Evolutionary conservation across 2,113 vertebrate species (phyloP), one percentile per base, ranked within the genome.

Genomic region (Calcarius ornatus): DNA sequence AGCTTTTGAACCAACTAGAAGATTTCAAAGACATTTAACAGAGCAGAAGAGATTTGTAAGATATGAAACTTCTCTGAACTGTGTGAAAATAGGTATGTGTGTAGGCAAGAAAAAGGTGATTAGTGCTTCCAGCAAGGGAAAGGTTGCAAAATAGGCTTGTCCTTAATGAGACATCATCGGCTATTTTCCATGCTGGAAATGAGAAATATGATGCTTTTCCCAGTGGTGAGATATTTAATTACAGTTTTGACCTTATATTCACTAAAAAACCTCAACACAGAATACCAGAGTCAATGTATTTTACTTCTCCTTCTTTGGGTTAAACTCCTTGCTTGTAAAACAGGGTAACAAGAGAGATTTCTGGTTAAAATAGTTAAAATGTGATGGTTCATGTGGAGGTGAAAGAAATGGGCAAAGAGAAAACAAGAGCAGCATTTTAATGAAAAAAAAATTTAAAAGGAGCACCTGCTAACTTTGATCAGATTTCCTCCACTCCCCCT

Each of bases 391-490:
- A 88, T 68, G 78, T 94, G 86, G 88, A 96, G 86, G 89, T 94
- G 81, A 97, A 95, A 97, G 76, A 90, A 76, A 63, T 56, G 63
- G 61, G 75, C 69, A 53, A 78, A 86, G 60, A 61, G 48, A 83
- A 94, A 68, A 95, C 73, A 96, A 95, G 64, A 95, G 61, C 31
- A 95, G 56, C 71, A 93, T 95, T 96, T 95, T 86, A 96, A 81
- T 81, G 63, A 8, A 37, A 73, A 73, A 35, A 24, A 60, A 57
- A 40, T 59, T 8, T 16, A 1, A 78, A 90, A 69, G 53, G 25
- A 96, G 80, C 93, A 97, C 96, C 96, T 98, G 96, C 88, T 79
- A 43, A 71, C 35, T 90, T 94, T 94, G 93, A 95, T 97, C 96
- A 90, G 68, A 93, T 96, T 97, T 96, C 95, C 79, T 94, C 57